Base-by-base conservation (phyloP, 2,113 vertebrate species). In the Arizona elegans region DNA sequence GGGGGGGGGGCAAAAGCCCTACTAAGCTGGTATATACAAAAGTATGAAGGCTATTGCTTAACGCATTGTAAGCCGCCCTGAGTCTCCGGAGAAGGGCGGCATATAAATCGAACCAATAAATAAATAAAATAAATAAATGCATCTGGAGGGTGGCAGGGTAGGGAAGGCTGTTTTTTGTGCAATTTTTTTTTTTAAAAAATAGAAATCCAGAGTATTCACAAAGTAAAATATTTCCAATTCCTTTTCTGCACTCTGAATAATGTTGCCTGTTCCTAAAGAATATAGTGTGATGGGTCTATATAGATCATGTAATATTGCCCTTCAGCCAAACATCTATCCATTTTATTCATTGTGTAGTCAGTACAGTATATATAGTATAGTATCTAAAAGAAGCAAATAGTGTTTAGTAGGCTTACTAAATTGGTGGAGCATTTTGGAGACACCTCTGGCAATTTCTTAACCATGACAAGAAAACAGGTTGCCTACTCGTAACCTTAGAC, bases 271-370 rank as follows among this genome's bases (percentile, higher is more conserved):
- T 81, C 17, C 2, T 8, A 81, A 81, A 81, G n/a, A 38, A 43
- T 9, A 81, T 81, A 33, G n/a, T 8, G 33, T 75, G 70, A 75
- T 75, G n/a, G 6, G n/a, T 81, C 33, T 81, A 19, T 38, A 81
- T 38, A 75, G n/a, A 70, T 70, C 15, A 75, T 33, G 15, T 19
- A 75, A 38, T 19, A 15, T 75, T 75, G n/a, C 2, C 0, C 24
- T 59, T 88, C n/a, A n/a, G 10, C 53, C 50, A 58, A 54, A 9
- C 0, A 0, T 62, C 3, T 0, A 0, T 8, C 70, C n/a, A 38
- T 24, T 89, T 70, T 19, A 1, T 8, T 0, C 0, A 23, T 53
- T 3, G 3, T 9, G 15, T 50, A 11, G 5, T 62, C 7, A 0
- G 33, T 94, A 1, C 10, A 2, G 47, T 7, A 26, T 94, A 33